Percentiles rank a stretch among this genome's conserved stretches.
phyloP scores from a whole-genome alignment of 1,140 invertebrate species.

The Sycophaga agraensis region DNA sequence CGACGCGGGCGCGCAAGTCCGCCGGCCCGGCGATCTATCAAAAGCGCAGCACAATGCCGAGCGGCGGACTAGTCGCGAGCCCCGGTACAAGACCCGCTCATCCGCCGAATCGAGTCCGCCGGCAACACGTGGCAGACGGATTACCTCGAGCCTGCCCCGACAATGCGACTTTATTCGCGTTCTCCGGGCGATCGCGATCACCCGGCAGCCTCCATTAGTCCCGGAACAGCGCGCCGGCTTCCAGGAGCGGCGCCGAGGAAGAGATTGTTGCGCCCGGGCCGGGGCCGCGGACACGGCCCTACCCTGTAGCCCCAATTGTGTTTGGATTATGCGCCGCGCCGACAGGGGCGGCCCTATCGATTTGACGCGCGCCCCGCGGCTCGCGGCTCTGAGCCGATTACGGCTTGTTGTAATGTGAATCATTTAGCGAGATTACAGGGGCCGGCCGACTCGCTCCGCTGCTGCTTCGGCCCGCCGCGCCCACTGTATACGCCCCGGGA shows the following conservation, averaged over 20 bases:
- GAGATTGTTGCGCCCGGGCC: too few relatives aligned
- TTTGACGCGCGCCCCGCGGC: not conserved
- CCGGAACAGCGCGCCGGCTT: too few relatives aligned
- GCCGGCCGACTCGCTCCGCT: too few relatives aligned
- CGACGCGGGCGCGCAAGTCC: too few relatives aligned
- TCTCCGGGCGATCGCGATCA: too few relatives aligned
- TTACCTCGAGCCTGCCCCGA: not conserved
- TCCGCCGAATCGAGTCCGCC: not conserved
- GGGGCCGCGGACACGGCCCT: too few relatives aligned
- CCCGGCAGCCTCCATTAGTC: too few relatives aligned
- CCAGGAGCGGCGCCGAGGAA: too few relatives aligned
- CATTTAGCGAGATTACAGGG: not conserved
- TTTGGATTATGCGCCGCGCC: too few relatives aligned
- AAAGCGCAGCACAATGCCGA: not conserved
- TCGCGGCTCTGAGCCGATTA: slow-evolving; percentile 9
- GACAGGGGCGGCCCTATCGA: slow-evolving; percentile 32
- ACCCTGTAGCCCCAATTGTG: too few relatives aligned
- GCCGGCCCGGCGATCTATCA: slow-evolving; percentile 4
- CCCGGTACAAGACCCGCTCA: not conserved
- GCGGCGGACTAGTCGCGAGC: not conserved
- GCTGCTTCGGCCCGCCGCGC: too few relatives aligned
- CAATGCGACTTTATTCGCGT: not conserved
- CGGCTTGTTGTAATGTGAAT: not conserved
- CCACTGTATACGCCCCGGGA: too few relatives aligned
- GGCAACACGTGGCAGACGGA: not conserved